These are phyloP conservation scores for Stegophylla sp. DNA, from an alignment of 2,888 invertebrate genomes.

Conservation along the genomic window DNA sequence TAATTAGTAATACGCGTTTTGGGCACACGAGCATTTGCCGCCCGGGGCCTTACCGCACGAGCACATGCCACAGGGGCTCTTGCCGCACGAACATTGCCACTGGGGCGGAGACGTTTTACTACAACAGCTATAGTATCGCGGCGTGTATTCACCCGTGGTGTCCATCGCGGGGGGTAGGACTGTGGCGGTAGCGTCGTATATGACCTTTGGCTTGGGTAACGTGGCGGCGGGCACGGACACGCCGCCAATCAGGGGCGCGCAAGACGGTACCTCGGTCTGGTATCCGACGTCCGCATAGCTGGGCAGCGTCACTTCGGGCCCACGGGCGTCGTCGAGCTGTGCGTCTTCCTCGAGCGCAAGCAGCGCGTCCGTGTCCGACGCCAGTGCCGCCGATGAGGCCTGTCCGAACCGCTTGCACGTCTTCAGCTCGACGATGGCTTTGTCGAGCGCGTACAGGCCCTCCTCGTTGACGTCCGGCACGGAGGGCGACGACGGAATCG, in stretches of 20 bases:
- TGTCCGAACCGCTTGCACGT: conserved; percentile 27
- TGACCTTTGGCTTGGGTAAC: neutral
- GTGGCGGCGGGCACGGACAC: neutral
- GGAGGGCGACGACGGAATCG: neutral
- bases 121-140: neutral
- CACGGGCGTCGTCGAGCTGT: neutral
- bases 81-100: neutral
- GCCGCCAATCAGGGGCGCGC: conserved; percentile 2
- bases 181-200: neutral
- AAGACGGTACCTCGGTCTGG: conserved; percentile 1
- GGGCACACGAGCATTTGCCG: too few species aligned
- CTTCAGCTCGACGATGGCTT: conserved; percentile 24
- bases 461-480: conserved; percentile 22
- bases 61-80: neutral
- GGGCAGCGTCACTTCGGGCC: conserved; percentile 7
- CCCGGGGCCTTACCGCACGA: neutral
- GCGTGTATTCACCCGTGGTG: neutral
- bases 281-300: conserved; percentile 26
- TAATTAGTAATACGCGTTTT: too few species aligned
- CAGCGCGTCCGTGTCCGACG: conserved; percentile 14
- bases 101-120: neutral
- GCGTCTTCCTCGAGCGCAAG: conserved; percentile 25
- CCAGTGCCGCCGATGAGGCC: neutral
- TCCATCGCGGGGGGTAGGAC: too few species aligned
- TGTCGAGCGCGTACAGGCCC: conserved; percentile 28